These are phyloP conservation scores for Bufotes viridis DNA, from an alignment of 2,797 vertebrate genomes.

Conservation along the genomic window DNA sequence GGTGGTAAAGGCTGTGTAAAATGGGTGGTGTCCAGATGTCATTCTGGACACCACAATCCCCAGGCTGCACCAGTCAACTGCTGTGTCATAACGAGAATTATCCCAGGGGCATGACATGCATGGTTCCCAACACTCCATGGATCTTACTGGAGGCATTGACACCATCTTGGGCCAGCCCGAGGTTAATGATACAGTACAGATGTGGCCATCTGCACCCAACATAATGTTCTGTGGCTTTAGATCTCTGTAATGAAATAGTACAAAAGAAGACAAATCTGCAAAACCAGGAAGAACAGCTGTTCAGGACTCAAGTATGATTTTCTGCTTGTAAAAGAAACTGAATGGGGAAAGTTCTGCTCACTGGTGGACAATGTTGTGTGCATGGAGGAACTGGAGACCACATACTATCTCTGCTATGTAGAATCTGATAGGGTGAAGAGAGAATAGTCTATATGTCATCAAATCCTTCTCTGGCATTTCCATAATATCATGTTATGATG, in stretches of 20 bases:
- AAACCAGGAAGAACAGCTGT: background rate
- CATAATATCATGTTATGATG: too few species aligned
- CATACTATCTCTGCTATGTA: background rate
- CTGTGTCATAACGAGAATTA: too few species aligned
- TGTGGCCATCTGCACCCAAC: background rate
- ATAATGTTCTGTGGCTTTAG: background rate
- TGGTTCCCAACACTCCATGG: too few species aligned
- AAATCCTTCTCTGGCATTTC: too few species aligned
- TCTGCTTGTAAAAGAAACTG: background rate
- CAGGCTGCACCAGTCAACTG: too few species aligned
- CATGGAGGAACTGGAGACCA: too few species aligned
- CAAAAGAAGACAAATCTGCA: background rate
- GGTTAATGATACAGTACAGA: background rate
- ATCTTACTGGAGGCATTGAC: background rate
- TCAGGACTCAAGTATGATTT: background rate
- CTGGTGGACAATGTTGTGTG: background rate
- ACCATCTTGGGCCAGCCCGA: background rate
- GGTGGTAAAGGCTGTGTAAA: too few species aligned
- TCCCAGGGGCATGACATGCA: too few species aligned
- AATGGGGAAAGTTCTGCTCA: background rate
- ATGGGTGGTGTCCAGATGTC: too few species aligned
- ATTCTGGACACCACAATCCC: too few species aligned
- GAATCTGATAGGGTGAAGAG: background rate
- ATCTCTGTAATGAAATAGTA: background rate
- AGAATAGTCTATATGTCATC: background rate